Evolutionary conservation across 2,888 invertebrate species (phyloP), one percentile per base, ranked within the genome.

Genomic region (Leptarthrus brevirostris): DNA sequence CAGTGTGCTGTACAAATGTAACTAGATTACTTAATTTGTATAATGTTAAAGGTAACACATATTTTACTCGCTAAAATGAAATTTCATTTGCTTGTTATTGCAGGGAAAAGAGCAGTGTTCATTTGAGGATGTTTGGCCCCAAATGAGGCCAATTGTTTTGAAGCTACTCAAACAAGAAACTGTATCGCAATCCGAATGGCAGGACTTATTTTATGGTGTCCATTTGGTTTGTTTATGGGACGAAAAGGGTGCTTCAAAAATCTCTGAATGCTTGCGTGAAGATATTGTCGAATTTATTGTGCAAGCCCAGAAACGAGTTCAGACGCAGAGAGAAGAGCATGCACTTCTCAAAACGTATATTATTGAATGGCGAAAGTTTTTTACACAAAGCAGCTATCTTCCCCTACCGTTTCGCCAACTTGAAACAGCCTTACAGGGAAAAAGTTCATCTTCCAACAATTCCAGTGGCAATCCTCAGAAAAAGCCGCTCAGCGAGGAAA

Each of bases 171-270:
- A 95, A 81, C 98, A 98, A 86, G 95, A 98, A 85, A 89, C 95
- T 5, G 98, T 99, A 0, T 92, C 94, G 12, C 93, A 96, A 80
- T 88, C 89, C 18, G 98, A 99, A 88, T 99, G 99, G 99, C 98
- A 99, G 83, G 96, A 97, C 85, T 87, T 98, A 58, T 98, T 98
- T 86, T 97, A 95, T 86, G 92, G 94, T 73, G 96, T 99, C 14
- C 98, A 99, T 86, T 90, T 93, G 75, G 96, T 98, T 12, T 97
- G 97, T 84, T 86, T 98, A 74, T 99, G 98, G 98, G 97, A 98
- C 86, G 97, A 97, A 80, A 95, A 96, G 84, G 96, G 96, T 0
- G 92, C 96, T 0, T 88, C 90, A 54, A 97, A 96, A 85, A 90
- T 98, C 52, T 89, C 93, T 80, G 93, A 95, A 81, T 94, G 95